phyloP scores from a whole-genome alignment of 2,113 vertebrate genomes.

The Syrmaticus mikado region DNA sequence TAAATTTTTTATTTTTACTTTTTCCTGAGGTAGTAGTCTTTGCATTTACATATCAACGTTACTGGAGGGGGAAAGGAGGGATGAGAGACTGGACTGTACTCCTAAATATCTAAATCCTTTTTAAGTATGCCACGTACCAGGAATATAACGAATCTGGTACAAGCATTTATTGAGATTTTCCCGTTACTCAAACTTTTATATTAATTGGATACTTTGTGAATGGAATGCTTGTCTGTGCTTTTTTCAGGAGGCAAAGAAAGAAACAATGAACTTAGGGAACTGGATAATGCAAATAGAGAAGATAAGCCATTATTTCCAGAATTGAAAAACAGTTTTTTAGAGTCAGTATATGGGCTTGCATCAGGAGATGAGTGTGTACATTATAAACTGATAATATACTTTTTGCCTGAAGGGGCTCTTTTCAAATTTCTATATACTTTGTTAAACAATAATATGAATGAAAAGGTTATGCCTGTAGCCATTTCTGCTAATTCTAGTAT shows the following conservation, averaged over 20 bases:
- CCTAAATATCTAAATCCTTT: not conserved
- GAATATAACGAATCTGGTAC: conserved; percentile 22
- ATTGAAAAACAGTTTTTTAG: conserved; percentile 12
- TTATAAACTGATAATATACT: conserved; percentile 32
- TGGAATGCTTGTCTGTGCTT: conserved; percentile 2
- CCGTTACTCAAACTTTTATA: conserved; percentile 70
- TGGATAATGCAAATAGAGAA: conserved; percentile 7
- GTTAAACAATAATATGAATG: conserved; percentile 17
- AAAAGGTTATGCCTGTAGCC: not conserved
- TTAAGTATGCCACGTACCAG: conserved; percentile 22
- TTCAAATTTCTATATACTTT: conserved; percentile 8
- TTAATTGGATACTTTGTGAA: conserved; percentile 58
- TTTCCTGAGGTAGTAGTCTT: not conserved
- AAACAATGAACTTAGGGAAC: not conserved
- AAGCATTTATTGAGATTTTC: conserved; percentile 61
- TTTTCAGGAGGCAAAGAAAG: not conserved
- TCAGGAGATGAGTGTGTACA: not conserved
- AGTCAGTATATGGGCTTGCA: not conserved
- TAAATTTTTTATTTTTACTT: not conserved
- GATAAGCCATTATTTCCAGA: not conserved
- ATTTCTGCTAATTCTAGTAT: not conserved
- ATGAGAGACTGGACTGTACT: not conserved
- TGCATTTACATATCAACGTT: conserved; percentile 43
- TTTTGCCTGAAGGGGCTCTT: conserved; percentile 13
- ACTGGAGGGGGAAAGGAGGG: not conserved